Evolutionary conservation across 2,888 invertebrate species (phyloP).

Genomic region (Drosophila buzzatii): DNA sequence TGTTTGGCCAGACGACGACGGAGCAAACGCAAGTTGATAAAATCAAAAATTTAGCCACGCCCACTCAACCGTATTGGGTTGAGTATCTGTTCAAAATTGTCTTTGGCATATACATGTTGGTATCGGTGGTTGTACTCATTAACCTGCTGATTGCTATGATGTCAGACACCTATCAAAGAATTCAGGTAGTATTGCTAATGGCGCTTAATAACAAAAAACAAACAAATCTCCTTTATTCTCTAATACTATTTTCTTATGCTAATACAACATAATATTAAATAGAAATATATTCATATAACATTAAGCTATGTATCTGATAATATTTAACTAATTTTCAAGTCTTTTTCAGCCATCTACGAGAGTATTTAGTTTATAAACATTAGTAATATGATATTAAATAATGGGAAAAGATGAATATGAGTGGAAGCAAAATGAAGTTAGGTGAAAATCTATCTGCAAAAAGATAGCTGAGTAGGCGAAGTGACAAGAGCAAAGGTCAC

Average conservation of each 20-base stretch:
- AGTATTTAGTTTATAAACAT: not conserved
- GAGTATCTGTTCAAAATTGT: conserved; percentile 94
- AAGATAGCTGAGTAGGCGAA: too few species aligned
- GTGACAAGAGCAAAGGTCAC: not conserved
- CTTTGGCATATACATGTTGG: conserved; percentile 98
- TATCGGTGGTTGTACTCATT: conserved; percentile 99
- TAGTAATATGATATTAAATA: not conserved
- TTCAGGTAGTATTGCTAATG: conserved; percentile 91
- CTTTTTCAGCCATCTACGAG: conserved; percentile 56
- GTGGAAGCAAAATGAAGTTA: not conserved
- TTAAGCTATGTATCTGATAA: conserved; percentile 55
- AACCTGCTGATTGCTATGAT: conserved; percentile 99
- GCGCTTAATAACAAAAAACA: conserved; percentile 49
- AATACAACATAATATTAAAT: conserved; percentile 5
- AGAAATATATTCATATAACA: conserved; percentile 7
- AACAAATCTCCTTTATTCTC: conserved; percentile 23
- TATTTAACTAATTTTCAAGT: conserved; percentile 50
- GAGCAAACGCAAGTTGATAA: conserved; percentile 91
- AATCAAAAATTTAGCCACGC: conserved; percentile 86
- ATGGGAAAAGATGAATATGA: not conserved
- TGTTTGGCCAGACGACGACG: conserved; percentile 97
- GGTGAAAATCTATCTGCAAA: not conserved
- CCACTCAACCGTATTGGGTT: conserved; percentile 92
- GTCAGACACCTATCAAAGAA: conserved; percentile 99
- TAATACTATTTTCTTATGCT: conserved; percentile 29